A percentile compares a stretch with the other conserved stretches of the same genome.
phyloP scores from a whole-genome alignment of 2,113 vertebrate genomes.

The Halichoeres trimaculatus region DNA sequence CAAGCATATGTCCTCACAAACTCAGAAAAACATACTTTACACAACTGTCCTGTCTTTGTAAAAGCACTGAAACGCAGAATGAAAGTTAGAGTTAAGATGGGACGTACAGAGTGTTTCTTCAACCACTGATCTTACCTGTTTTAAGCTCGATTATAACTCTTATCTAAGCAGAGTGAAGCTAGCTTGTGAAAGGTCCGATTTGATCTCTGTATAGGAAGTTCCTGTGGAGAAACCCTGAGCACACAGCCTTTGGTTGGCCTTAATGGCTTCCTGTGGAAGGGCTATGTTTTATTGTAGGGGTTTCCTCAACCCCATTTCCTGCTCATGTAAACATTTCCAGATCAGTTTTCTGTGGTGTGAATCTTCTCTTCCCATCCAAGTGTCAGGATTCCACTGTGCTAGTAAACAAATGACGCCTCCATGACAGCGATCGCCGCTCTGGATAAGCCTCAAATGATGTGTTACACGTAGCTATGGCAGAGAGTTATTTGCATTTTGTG shows the following conservation, averaged over 20 bases:
- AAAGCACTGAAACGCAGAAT: constrained; percentile 4
- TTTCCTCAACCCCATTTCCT: constrained; percentile 76
- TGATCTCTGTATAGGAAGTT: constrained; percentile 68
- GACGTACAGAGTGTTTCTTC: neutral
- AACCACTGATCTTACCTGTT: constrained; percentile 35
- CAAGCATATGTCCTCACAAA: constrained; percentile 23
- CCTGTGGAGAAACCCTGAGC: constrained; percentile 65
- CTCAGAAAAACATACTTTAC: neutral
- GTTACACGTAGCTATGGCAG: constrained; percentile 10
- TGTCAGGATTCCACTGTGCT: constrained; percentile 33
- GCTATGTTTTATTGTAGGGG: constrained; percentile 54
- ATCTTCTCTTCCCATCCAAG: constrained; percentile 44
- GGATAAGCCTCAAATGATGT: constrained; percentile 10
- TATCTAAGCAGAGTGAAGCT: constrained; percentile 15
- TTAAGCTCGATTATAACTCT: neutral
- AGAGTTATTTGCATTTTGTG: constrained; percentile 15
- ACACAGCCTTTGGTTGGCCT: constrained; percentile 53
- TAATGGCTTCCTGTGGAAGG: constrained; percentile 77
- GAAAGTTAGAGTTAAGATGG: neutral
- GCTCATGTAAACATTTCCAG: constrained; percentile 76
- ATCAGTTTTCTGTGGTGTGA: constrained; percentile 53
- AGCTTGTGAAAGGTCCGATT: constrained; percentile 44
- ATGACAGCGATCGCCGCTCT: neutral
- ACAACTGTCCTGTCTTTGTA: constrained; percentile 8
- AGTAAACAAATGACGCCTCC: constrained; percentile 31